These are phyloP conservation scores for Adelosebastes latens DNA, from an alignment of 2,797 vertebrate species.

Conservation along the genomic window DNA sequence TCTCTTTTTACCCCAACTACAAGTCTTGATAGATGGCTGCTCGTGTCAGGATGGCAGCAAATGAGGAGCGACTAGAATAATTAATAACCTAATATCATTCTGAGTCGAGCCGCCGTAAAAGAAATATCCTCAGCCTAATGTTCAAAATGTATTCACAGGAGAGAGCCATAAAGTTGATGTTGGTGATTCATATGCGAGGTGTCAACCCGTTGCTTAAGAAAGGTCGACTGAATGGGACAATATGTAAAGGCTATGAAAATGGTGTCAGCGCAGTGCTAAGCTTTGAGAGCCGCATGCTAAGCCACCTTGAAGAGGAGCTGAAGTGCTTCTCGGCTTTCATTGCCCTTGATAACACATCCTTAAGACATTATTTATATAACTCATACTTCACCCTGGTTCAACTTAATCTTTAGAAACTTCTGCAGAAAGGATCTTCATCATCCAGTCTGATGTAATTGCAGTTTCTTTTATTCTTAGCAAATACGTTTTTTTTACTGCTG, in stretches of 20 bases:
- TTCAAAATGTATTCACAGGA: conserved; percentile 62
- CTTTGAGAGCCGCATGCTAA: conserved; percentile 31
- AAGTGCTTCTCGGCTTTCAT: conserved; percentile 27
- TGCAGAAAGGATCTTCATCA: background rate
- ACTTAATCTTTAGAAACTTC: background rate
- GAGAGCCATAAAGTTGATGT: conserved; percentile 54
- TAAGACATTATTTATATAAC: conserved; percentile 15
- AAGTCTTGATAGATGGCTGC: conserved; percentile 58
- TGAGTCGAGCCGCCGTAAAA: conserved; percentile 47
- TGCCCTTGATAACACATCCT: conserved; percentile 31
- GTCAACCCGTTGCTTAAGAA: conserved; percentile 56
- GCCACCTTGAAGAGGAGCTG: conserved; percentile 38
- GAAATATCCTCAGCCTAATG: conserved; percentile 57
- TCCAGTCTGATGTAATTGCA: too few relatives aligned
- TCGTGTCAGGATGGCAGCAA: conserved; percentile 59
- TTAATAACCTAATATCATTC: conserved; percentile 58
- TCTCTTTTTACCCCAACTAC: conserved; percentile 38
- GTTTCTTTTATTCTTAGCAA: background rate
- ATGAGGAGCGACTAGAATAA: conserved; percentile 59
- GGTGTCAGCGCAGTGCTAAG: conserved; percentile 40
- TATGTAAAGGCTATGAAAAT: conserved; percentile 62
- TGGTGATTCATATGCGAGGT: conserved; percentile 61
- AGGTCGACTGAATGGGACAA: conserved; percentile 59
- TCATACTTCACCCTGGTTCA: background rate
- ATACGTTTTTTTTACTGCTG: background rate